Conservation (phyloP, 92 coral and sea anemone genomes). For the Phenganax subtilis region DNA sequence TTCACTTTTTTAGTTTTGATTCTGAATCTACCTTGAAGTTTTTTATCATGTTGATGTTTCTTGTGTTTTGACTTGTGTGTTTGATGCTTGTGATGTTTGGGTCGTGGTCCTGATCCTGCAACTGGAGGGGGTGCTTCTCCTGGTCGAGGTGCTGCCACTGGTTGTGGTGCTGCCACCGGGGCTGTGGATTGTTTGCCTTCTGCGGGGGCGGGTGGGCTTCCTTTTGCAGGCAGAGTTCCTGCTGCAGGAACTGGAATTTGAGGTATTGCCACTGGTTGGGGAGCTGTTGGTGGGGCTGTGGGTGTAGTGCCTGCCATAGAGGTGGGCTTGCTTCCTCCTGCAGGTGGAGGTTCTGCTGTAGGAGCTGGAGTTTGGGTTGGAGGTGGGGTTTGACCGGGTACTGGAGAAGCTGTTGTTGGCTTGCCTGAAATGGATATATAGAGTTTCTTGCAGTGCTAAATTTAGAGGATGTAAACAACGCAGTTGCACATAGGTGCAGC, state of each 20-base stretch:
- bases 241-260: neutral
- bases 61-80: neutral
- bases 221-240: constrained; percentile 9
- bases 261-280: neutral
- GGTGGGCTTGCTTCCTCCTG: no score
- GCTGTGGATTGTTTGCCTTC: neutral
- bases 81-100: neutral
- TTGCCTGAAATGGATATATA: no score
- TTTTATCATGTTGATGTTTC: neutral
- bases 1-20: neutral
- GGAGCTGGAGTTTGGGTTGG: no score
- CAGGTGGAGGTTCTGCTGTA: no score
- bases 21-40: neutral
- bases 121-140: neutral
- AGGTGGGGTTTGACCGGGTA: no score
- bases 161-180: neutral
- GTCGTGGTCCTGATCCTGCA: neutral
- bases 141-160: neutral
- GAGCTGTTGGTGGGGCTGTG: neutral
- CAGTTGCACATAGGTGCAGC: no score
- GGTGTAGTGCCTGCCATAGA: neutral
- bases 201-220: neutral
- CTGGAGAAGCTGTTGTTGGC: no score
- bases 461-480: no score
- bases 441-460: no score